A percentile compares a stretch with the other conserved stretches of the same genome.
Conservation (phyloP, 2,797 vertebrate genomes). For the Labeo calbasu region DNA sequence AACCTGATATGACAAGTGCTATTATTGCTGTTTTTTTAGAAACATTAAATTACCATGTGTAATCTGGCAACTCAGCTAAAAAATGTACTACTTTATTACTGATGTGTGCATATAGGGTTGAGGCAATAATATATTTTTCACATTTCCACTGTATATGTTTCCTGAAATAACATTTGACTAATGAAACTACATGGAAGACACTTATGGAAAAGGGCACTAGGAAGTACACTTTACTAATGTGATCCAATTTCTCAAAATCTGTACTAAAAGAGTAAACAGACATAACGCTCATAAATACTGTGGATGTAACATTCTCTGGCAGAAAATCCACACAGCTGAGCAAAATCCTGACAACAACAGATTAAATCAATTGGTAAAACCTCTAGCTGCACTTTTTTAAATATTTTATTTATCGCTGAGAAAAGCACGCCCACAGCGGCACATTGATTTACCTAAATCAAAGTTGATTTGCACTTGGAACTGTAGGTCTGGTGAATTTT, state of each 20-base stretch:
- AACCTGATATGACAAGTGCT: too few relatives aligned
- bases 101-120: neutral
- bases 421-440: neutral
- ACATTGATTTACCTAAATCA: neutral
- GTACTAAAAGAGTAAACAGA: neutral
- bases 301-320: neutral
- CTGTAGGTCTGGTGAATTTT: slow-evolving; percentile 12
- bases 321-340: slow-evolving; percentile 14
- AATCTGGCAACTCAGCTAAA: neutral
- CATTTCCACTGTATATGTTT: neutral
- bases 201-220: neutral
- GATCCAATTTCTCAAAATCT: neutral
- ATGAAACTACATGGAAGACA: neutral
- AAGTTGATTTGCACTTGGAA: slow-evolving; percentile 20
- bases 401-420: slow-evolving; percentile 15
- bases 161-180: neutral
- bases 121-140: neutral
- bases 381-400: neutral
- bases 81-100: neutral
- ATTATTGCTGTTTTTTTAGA: neutral
- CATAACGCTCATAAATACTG: neutral
- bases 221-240: neutral
- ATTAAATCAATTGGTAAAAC: slow-evolving; percentile 1
- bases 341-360: slow-evolving; percentile 14
- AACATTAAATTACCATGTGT: neutral